Percentiles rank a stretch among this genome's conserved stretches.
phyloP scores from a whole-genome alignment of 1,140 invertebrate genomes.

The Drusus annulatus region DNA sequence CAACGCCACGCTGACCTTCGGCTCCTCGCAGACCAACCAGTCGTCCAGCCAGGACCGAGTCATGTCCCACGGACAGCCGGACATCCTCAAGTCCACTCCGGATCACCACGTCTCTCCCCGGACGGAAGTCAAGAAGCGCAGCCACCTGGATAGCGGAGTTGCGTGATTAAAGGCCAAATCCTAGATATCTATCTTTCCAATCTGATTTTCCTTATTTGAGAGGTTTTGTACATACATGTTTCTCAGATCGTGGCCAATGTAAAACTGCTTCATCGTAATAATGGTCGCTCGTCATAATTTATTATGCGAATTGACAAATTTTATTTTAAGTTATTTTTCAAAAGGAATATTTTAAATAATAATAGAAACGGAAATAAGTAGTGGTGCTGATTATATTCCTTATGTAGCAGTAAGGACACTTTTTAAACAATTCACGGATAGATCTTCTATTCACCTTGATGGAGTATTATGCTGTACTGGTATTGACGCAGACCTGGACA shows the following conservation, averaged over 20 bases:
- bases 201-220: not conserved
- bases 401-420: conserved; percentile 43
- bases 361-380: conserved; percentile 26
- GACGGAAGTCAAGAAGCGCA: conserved; percentile 71
- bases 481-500: conserved; percentile 12
- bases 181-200: conserved; percentile 24
- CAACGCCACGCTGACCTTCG: conserved; percentile 66
- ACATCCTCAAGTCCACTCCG: conserved; percentile 87
- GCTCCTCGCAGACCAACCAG: conserved; percentile 60
- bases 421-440: conserved; percentile 42
- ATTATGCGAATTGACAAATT: not conserved
- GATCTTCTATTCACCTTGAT: conserved; percentile 11
- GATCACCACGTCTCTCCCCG: conserved; percentile 76
- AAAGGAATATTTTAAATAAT: conserved; percentile 10
- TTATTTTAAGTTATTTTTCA: not conserved
- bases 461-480: not conserved
- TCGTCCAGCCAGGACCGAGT: conserved; percentile 63
- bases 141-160: conserved; percentile 72
- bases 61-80: conserved; percentile 77
- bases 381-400: conserved; percentile 47
- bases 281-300: not conserved
- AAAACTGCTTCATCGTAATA: not conserved
- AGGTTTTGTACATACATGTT: conserved; percentile 4
- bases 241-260: not conserved
- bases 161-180: conserved; percentile 65